Conservation (phyloP, 2,113 vertebrate species). For the Bubo scandiacus region DNA sequence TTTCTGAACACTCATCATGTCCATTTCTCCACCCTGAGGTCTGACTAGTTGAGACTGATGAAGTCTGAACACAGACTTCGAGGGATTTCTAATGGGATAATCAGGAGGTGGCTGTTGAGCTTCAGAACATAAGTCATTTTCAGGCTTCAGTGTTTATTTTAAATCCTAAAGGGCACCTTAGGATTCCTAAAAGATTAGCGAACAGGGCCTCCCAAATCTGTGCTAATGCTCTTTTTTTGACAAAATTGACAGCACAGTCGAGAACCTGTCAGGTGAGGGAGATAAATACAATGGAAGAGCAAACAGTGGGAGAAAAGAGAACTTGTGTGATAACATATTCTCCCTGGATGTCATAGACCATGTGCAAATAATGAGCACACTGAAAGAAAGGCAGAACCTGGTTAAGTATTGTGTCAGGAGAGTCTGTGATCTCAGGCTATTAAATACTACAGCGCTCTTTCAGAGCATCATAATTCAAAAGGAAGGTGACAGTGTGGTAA, state of each 20-base stretch:
- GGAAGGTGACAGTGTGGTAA: conserved; percentile 42
- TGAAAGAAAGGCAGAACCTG: conserved; percentile 61
- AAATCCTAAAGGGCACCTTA: conserved; percentile 13
- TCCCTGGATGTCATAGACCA: conserved; percentile 56
- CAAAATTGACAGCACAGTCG: background rate
- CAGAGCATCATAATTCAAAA: conserved; percentile 61
- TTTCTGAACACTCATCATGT: conserved; percentile 36
- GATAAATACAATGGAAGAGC: conserved; percentile 32
- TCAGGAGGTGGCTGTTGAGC: conserved; percentile 34
- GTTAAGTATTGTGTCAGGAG: conserved; percentile 48
- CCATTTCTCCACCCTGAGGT: conserved; percentile 38
- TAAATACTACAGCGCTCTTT: conserved; percentile 58
- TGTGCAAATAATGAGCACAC: conserved; percentile 63
- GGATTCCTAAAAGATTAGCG: conserved; percentile 2
- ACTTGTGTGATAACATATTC: conserved; percentile 18
- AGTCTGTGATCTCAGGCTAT: conserved; percentile 66
- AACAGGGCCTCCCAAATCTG: background rate
- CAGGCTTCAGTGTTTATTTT: conserved; percentile 22
- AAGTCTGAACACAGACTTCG: conserved; percentile 38
- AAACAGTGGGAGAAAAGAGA: conserved; percentile 13
- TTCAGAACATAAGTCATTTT: conserved; percentile 5
- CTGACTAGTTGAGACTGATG: conserved; percentile 27
- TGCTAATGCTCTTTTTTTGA: background rate
- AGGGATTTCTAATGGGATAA: conserved; percentile 53
- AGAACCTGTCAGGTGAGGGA: background rate